phyloP scores from a whole-genome alignment of 2,113 vertebrate genomes.

The Eulemur rufifrons region DNA sequence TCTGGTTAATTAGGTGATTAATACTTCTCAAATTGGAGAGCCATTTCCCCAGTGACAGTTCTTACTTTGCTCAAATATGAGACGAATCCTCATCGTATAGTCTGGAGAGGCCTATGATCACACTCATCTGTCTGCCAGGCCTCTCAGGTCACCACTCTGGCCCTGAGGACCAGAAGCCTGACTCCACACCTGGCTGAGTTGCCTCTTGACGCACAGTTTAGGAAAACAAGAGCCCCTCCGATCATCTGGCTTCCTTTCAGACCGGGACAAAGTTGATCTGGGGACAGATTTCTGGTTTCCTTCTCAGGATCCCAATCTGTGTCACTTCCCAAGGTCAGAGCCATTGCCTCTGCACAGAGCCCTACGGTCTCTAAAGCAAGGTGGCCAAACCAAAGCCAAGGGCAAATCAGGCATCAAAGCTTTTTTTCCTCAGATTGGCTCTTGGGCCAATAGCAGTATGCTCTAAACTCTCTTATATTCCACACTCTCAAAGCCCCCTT shows the following conservation, averaged over 20 bases:
- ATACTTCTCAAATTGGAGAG: conserved; percentile 67
- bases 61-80: conserved; percentile 51
- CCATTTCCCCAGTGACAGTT: conserved; percentile 58
- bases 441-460: neutral
- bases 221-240: neutral
- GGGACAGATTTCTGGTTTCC: neutral
- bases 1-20: conserved; percentile 78
- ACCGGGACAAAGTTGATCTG: neutral
- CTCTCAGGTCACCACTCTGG: neutral
- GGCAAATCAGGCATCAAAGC: neutral
- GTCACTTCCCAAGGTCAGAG: neutral
- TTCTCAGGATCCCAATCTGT: neutral
- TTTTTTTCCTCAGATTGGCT: neutral
- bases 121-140: neutral
- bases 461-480: neutral
- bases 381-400: neutral
- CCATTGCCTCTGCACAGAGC: neutral
- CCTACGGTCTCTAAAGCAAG: neutral
- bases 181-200: neutral
- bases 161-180: neutral
- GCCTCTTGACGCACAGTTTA: neutral
- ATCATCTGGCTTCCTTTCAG: neutral
- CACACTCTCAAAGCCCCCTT: neutral
- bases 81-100: conserved; percentile 28
- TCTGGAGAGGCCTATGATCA: neutral